Base-by-base conservation (phyloP, 2,113 vertebrate genomes). In the Paraplagusia blochii region DNA sequence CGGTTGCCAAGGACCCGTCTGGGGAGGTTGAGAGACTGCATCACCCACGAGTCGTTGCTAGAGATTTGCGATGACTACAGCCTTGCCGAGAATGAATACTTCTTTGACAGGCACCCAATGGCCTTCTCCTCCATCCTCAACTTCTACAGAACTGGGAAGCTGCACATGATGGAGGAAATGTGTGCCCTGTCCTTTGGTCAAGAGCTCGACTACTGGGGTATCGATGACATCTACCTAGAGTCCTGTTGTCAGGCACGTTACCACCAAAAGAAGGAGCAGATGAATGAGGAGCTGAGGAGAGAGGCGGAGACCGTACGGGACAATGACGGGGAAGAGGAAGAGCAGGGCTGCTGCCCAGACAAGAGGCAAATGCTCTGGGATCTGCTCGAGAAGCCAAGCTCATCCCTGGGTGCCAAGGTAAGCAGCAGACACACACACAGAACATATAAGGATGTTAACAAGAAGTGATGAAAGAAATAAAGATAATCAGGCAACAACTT, bases 161-260 rank as follows among this genome's bases (percentile, higher is more conserved):
- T 99, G 48, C 97, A 99, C 83, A 99, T 99, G 97, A 99, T 99
- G 97, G 97, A 99, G 85, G 97, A 99, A 90, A 98, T 99, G 96
- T 98, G 97, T 8, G 97, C 97, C 0, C 92, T 99, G 44, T 99
- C 97, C 34, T 99, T 99, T n/a, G 95, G 97, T 49, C 96, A 98
- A 80, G 97, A 99, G 82, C 94, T 99, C 35, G 97, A 99, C 82
- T 99, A 97, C 75, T 99, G 97, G 97, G 96, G 94, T 12, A 95
- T 99, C n/a, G 96, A 99, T 47, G 97, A 99, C 85, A 98, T 99
- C 85, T 99, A 99, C 86, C 82, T 99, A 70, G 97, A 99, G 77
- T 99, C 97, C 1, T 99, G 97, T 79, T 99, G 97, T 85, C 96
- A 98, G 87, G 96, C 95, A 3, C 89, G 97, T 11, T 99, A 99